phyloP scores from a whole-genome alignment of 30 jellyfish, hydroid and myxozoan genomes.

The Aurelia aurita region DNA sequence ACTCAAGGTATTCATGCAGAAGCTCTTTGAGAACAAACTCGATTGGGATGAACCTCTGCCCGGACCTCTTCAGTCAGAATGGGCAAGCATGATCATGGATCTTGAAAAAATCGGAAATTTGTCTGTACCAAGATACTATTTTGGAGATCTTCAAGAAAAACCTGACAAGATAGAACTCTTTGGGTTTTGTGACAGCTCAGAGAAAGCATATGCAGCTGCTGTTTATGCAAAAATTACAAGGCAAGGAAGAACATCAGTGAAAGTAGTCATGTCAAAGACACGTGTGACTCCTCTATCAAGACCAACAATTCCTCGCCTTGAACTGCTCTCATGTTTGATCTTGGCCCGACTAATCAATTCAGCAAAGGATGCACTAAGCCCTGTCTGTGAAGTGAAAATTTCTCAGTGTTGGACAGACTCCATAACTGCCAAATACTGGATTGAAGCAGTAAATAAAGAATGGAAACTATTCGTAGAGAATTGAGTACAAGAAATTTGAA shows the following conservation, averaged over 20 bases:
- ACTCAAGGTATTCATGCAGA: constrained; percentile 19
- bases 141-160: constrained; percentile 2
- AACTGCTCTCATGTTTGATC: constrained; percentile 23
- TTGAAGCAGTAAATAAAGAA: background rate
- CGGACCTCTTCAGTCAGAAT: background rate
- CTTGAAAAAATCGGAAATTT: background rate
- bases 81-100: background rate
- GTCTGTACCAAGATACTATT: constrained; percentile 30
- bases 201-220: background rate
- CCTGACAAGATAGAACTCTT: constrained; percentile 1
- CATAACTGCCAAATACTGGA: background rate
- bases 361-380: background rate
- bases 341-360: constrained; percentile 2
- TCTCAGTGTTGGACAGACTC: constrained; percentile 46
- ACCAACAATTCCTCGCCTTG: constrained; percentile 23
- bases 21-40: background rate
- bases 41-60: constrained; percentile 28
- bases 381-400: background rate
- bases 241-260: background rate
- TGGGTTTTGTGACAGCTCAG: constrained; percentile 12
- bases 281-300: constrained; percentile 22
- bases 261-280: constrained; percentile 7
- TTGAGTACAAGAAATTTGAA: constrained; percentile 18
- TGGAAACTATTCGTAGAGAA: constrained; percentile 40
- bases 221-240: background rate